These are phyloP conservation scores for Camponotus fellah DNA, from an alignment of 2,888 invertebrate species.

Conservation along the genomic window DNA sequence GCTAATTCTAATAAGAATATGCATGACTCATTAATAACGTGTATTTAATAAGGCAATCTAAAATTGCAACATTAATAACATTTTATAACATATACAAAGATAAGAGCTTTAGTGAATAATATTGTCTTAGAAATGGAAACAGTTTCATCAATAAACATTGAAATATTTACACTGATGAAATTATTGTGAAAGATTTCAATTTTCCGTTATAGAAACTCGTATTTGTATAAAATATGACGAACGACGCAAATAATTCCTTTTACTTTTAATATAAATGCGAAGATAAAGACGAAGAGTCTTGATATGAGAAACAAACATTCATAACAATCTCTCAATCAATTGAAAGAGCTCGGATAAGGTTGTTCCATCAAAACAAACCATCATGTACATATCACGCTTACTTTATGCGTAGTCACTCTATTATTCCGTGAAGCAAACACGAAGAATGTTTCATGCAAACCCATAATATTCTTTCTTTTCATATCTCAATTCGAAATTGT, in stretches of 20 bases:
- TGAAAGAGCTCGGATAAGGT: neutral
- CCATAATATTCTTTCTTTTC: neutral
- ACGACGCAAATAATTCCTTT: neutral
- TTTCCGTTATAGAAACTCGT: neutral
- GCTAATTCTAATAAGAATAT: neutral
- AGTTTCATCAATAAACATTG: neutral
- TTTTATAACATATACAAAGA: neutral
- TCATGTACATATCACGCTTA: neutral
- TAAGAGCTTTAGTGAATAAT: neutral
- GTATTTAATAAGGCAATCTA: neutral
- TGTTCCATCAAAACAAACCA: conserved; percentile 23
- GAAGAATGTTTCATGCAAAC: neutral
- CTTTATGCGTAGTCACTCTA: neutral
- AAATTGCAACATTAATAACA: neutral
- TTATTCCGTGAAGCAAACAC: neutral
- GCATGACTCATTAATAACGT: neutral
- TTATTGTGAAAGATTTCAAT: neutral
- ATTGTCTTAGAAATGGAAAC: neutral
- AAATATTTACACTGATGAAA: neutral
- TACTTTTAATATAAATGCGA: neutral
- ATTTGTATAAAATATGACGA: neutral
- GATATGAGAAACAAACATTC: neutral
- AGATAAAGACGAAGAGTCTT: neutral
- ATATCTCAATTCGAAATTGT: neutral
- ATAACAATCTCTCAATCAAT: neutral